Conservation (phyloP, 1,140 invertebrate species). For the Leptinotarsa undecemlineata region DNA sequence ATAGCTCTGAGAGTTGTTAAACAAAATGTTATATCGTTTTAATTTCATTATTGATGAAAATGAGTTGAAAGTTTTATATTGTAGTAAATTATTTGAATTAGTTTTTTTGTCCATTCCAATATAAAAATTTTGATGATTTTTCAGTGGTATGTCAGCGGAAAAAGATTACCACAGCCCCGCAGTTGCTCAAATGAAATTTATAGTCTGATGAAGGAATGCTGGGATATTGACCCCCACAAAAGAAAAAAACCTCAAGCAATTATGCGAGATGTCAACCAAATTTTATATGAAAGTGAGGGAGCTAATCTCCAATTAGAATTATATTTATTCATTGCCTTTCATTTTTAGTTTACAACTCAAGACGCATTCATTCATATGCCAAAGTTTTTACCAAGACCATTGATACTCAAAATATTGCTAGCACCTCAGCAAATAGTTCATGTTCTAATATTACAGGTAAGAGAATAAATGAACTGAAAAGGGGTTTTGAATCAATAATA, state of each 20-base stretch:
- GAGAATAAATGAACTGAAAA: too few relatives aligned
- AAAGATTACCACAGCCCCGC: conserved; percentile 73
- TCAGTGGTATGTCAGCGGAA: conserved; percentile 65
- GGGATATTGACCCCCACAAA: conserved; percentile 73
- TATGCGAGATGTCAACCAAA: conserved; percentile 81
- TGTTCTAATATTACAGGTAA: conserved; percentile 49
- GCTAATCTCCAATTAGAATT: not conserved
- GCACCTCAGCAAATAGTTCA: conserved; percentile 47
- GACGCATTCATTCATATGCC: conserved; percentile 63
- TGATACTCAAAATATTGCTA: conserved; percentile 25
- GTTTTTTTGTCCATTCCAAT: too few relatives aligned
- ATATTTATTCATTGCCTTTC: conserved; percentile 40
- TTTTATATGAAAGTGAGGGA: conserved; percentile 69
- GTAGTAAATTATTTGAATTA: too few relatives aligned
- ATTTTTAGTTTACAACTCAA: conserved; percentile 63
- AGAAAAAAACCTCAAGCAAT: conserved; percentile 78
- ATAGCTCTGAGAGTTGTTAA: too few relatives aligned
- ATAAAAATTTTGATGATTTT: not conserved
- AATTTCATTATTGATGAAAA: too few relatives aligned
- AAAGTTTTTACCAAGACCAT: conserved; percentile 50
- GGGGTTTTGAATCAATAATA: too few relatives aligned
- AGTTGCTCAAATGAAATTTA: conserved; percentile 83
- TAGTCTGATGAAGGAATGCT: conserved; percentile 84
- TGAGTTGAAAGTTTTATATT: too few relatives aligned
- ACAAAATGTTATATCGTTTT: too few relatives aligned